Evolutionary conservation across 2,888 invertebrate genomes (phyloP).

Genomic region (Eulithis prunata): DNA sequence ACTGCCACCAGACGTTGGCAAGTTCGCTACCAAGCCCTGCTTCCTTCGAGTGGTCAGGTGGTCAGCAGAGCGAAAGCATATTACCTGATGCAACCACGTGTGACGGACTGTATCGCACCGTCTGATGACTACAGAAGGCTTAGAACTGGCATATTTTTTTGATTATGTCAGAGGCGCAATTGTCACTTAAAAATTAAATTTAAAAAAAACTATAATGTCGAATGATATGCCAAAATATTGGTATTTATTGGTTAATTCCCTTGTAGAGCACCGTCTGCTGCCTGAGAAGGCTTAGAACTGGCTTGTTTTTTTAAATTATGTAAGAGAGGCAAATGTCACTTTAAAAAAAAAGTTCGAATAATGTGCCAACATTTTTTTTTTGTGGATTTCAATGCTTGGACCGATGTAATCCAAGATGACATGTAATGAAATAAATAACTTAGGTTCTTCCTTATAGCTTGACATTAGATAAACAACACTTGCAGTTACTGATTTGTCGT

Average conservation of each 20-base stretch:
- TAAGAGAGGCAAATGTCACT: no score
- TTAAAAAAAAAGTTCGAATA: no score
- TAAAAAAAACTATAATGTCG: no score
- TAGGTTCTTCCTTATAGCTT: background rate
- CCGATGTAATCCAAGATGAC: background rate
- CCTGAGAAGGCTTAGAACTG: no score
- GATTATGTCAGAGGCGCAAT: no score
- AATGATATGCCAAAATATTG: no score
- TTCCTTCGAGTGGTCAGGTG: slow-evolving; percentile 16
- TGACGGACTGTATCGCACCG: slow-evolving; percentile 36
- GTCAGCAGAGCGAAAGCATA: slow-evolving; percentile 28
- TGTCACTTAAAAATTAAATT: no score
- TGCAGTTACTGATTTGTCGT: background rate
- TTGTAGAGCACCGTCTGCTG: no score
- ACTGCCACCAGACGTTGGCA: slow-evolving; percentile 27
- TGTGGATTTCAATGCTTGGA: no score
- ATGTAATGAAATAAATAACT: background rate
- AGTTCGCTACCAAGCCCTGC: slow-evolving; percentile 15
- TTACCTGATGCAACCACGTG: slow-evolving; percentile 30
- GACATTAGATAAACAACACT: background rate
- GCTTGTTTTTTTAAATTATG: no score
- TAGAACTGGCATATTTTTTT: slow-evolving; percentile 14
- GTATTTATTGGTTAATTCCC: no score
- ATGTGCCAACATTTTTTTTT: no score
- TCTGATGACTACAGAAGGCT: slow-evolving; percentile 3